phyloP scores from a whole-genome alignment of 2,797 vertebrate species.

The Enteromius thamalakanensis region DNA sequence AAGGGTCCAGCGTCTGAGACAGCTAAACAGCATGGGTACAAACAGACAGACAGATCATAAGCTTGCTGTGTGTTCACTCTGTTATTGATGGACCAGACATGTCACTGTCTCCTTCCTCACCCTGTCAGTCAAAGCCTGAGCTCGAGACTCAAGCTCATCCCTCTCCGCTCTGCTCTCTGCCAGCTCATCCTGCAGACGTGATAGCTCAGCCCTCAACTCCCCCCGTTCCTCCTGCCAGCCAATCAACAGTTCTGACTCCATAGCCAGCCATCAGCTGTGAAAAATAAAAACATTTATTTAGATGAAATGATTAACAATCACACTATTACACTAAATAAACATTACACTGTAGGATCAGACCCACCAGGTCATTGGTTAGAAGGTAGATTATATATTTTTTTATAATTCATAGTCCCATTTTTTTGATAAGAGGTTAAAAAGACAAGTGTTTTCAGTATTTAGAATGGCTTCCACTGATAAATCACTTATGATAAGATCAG shows the following conservation, averaged over 20 bases:
- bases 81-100: neutral
- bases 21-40: conserved; percentile 45
- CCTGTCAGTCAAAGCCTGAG: conserved; percentile 71
- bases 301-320: neutral
- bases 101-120: conserved; percentile 62
- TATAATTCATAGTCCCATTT: neutral
- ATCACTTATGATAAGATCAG: neutral
- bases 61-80: neutral
- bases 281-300: neutral
- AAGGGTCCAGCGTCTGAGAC: conserved; percentile 55
- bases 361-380: neutral
- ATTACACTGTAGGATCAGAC: neutral
- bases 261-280: conserved; percentile 48
- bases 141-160: conserved; percentile 73
- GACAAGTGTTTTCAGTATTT: neutral
- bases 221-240: conserved; percentile 71
- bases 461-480: neutral
- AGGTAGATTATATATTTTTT: neutral
- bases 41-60: conserved; percentile 23
- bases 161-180: conserved; percentile 71
- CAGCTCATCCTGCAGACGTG: conserved; percentile 73
- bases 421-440: neutral
- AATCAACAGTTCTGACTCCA: conserved; percentile 68
- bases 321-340: neutral
- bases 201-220: conserved; percentile 70